Percentiles rank a stretch among this genome's conserved stretches.
phyloP scores from a whole-genome alignment of 1,140 invertebrate species.

The Streblospio benedicti region DNA sequence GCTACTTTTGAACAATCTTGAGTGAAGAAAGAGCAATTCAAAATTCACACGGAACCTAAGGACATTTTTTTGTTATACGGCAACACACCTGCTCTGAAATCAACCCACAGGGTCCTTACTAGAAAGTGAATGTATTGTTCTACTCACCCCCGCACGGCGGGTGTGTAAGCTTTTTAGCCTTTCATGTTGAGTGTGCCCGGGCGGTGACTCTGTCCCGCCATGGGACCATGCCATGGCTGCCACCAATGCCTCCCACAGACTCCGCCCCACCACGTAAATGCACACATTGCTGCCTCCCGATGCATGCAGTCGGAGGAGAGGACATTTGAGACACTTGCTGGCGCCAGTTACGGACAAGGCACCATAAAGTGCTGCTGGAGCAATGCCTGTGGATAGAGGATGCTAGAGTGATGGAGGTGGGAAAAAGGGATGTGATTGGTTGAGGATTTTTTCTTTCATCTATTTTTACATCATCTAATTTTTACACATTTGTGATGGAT shows the following conservation, averaged over 20 bases:
- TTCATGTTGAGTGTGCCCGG: slow-evolving; percentile 63
- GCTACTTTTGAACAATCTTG: too few relatives aligned
- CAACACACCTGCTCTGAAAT: neutral
- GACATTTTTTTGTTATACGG: neutral
- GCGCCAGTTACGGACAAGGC: neutral
- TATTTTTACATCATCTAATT: too few relatives aligned
- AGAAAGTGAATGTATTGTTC: neutral
- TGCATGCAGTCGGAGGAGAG: slow-evolving; percentile 17
- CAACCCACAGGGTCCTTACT: neutral
- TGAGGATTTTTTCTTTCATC: too few relatives aligned
- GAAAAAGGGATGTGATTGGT: too few relatives aligned
- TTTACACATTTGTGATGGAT: too few relatives aligned
- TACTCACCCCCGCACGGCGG: slow-evolving; percentile 57
- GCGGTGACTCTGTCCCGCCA: slow-evolving; percentile 23
- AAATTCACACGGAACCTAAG: too few relatives aligned
- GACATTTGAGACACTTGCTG: neutral
- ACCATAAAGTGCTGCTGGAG: slow-evolving; percentile 33
- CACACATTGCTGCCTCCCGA: slow-evolving; percentile 58
- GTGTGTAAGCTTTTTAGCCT: slow-evolving; percentile 66
- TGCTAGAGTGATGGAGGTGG: neutral
- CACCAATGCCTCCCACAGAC: slow-evolving; percentile 53
- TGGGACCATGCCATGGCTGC: slow-evolving; percentile 35
- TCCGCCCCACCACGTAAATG: slow-evolving; percentile 74
- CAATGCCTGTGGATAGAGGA: slow-evolving; percentile 21
- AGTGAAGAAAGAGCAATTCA: too few relatives aligned